Conservation (phyloP, 2,797 vertebrate genomes). For the Premnoplex brunnescens region DNA sequence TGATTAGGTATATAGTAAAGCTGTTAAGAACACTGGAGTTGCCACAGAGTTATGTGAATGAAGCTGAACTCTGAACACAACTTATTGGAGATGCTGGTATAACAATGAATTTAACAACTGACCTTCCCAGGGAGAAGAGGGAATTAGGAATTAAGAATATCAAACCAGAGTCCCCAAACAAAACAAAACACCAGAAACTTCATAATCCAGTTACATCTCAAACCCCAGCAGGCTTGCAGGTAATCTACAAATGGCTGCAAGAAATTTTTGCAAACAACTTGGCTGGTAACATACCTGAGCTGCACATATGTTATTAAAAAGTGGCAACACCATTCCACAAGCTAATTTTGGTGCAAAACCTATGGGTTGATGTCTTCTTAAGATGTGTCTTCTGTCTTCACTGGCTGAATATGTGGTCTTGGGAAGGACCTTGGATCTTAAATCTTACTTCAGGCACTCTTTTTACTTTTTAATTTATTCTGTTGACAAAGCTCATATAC, state of each 20-base stretch:
- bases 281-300: not conserved
- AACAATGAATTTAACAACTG: not conserved
- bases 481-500: not conserved
- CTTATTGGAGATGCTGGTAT: not conserved
- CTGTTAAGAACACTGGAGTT: not conserved
- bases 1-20: not conserved
- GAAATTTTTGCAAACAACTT: not conserved
- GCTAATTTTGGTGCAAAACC: fast-evolving
- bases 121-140: fast-evolving
- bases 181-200: not conserved
- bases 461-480: not conserved
- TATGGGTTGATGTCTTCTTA: not conserved
- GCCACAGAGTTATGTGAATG: not conserved
- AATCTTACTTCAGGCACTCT: not conserved
- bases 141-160: not conserved
- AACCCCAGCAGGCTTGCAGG: not conserved
- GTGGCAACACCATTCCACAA: not conserved
- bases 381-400: not conserved
- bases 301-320: not conserved
- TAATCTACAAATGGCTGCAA: not conserved
- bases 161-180: not conserved
- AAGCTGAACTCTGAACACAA: not conserved
- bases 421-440: fast-evolving
- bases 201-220: not conserved
- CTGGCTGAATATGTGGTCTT: not conserved